Evolutionary conservation across 2,797 vertebrate genomes (phyloP).

Genomic region (Pitangus sulphuratus): DNA sequence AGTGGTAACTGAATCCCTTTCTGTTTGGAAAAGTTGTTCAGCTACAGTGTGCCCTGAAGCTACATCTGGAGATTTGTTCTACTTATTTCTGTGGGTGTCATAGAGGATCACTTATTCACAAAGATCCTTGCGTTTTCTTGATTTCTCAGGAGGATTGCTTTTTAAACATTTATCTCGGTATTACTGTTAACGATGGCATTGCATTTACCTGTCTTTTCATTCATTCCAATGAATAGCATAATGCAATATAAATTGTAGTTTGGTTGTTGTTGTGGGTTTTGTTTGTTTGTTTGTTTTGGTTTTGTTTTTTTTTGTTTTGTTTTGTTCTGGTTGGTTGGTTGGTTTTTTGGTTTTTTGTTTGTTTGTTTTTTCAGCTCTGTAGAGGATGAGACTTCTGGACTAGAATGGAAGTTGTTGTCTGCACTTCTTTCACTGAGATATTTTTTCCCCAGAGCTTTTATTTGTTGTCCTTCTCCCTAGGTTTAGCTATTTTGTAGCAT

Average conservation of each 20-base stretch:
- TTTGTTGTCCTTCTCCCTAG: neutral
- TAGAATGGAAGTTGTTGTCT: neutral
- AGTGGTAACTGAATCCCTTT: neutral
- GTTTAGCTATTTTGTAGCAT: neutral
- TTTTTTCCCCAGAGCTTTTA: neutral
- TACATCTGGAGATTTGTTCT: neutral
- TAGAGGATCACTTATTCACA: neutral
- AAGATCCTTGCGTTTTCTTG: neutral
- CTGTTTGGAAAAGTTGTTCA: neutral
- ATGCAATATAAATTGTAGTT: neutral
- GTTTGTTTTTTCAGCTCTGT: neutral
- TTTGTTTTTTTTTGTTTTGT: too few species aligned
- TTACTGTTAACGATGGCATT: neutral
- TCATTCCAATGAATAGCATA: neutral
- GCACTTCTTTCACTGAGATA: neutral
- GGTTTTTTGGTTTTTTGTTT: too few species aligned
- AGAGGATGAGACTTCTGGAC: neutral
- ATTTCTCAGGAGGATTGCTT: neutral
- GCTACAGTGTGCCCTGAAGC: neutral
- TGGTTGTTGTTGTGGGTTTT: too few species aligned
- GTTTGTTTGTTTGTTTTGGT: too few species aligned
- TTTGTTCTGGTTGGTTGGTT: too few species aligned
- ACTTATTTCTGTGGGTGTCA: neutral
- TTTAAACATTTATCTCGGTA: neutral
- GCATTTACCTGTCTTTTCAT: neutral